Conservation (phyloP, 2,797 vertebrate genomes). For the Aythya fuligula region DNA sequence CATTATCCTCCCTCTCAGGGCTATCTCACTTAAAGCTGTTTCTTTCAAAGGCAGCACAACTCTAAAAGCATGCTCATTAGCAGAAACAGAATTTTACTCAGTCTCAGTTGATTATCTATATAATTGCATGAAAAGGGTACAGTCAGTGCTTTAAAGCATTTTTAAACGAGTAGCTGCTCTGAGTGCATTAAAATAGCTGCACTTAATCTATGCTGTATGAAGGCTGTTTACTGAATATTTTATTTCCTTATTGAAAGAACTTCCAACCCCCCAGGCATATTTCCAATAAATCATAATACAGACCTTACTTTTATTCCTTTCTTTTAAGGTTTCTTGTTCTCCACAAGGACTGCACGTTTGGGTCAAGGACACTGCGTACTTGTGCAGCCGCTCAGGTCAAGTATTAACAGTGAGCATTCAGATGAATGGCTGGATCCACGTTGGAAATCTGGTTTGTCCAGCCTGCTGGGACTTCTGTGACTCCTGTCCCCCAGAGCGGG, state of each 20-base stretch:
- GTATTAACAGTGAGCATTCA: slow-evolving; percentile 87
- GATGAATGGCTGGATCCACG: slow-evolving; percentile 89
- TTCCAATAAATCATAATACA: background rate
- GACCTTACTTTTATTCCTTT: background rate
- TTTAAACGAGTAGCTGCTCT: background rate
- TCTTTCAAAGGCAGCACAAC: background rate
- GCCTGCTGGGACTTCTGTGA: slow-evolving; percentile 89
- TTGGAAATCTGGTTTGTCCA: slow-evolving; percentile 91
- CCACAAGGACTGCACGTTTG: slow-evolving; percentile 86
- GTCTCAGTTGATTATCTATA: background rate
- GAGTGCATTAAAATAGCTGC: background rate
- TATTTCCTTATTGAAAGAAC: background rate
- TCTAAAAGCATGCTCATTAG: background rate
- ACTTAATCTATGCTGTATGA: background rate
- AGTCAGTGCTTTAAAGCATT: background rate
- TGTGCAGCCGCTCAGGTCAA: slow-evolving; percentile 87
- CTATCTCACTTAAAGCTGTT: background rate
- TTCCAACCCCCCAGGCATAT: background rate
- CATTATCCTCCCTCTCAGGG: background rate
- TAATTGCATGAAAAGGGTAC: background rate
- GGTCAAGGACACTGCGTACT: slow-evolving; percentile 86
- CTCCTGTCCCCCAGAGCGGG: slow-evolving; percentile 86
- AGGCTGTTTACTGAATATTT: background rate
- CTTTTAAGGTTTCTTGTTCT: slow-evolving; percentile 88
- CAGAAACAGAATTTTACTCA: background rate